Evolutionary conservation across 2,113 vertebrate species (phyloP).

Genomic region (Hemichromis elongatus): DNA sequence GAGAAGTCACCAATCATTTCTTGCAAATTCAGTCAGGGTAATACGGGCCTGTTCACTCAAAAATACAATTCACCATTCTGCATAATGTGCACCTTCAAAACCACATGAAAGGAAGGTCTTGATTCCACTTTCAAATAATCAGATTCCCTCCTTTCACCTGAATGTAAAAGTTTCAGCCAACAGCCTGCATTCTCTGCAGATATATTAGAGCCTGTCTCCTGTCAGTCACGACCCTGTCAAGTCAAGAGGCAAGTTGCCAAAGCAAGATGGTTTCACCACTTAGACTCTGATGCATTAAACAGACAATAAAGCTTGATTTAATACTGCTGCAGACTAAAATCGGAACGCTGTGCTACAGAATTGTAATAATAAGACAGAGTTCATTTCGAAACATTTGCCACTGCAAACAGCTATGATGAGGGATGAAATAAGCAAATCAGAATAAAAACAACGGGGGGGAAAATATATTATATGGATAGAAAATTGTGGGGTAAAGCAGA

Average conservation of each 20-base stretch:
- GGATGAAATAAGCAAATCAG: not conserved
- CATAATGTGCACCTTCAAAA: not conserved
- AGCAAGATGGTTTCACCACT: not conserved
- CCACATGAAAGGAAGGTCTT: not conserved
- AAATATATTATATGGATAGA: not conserved
- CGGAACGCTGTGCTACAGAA: not conserved
- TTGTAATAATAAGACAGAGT: not conserved
- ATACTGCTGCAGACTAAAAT: not conserved
- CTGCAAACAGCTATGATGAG: not conserved
- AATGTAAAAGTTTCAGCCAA: not conserved
- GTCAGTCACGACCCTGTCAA: not conserved
- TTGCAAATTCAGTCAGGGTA: conserved; percentile 9
- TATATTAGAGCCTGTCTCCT: not conserved
- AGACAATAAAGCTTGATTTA: not conserved
- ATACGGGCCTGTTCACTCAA: not conserved
- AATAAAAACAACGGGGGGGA: not conserved
- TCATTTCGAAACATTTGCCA: not conserved
- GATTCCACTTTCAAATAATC: not conserved
- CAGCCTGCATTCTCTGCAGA: not conserved
- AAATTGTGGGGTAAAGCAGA: not conserved
- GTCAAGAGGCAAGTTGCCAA: not conserved
- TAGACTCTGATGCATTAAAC: not conserved
- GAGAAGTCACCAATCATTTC: conserved; percentile 31
- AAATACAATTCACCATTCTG: not conserved
- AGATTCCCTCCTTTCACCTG: not conserved